These are phyloP conservation scores for Eospalax fontanierii DNA, from an alignment of 2,797 vertebrate species.

Conservation along the genomic window DNA sequence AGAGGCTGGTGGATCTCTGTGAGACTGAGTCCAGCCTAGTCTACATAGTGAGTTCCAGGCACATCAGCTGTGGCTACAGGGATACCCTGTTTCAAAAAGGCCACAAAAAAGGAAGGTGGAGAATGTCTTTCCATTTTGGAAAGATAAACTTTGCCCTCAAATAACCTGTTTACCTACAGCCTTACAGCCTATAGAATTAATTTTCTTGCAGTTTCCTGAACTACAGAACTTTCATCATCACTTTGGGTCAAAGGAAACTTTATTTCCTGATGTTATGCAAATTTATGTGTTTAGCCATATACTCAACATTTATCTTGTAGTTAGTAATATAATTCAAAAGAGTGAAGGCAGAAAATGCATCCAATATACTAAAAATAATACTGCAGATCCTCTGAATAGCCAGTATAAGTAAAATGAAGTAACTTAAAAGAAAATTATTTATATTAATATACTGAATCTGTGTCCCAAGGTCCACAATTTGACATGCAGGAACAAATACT, in stretches of 20 bases:
- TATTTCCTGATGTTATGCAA: background rate
- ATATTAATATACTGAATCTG: background rate
- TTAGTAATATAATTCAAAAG: background rate
- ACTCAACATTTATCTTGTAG: background rate
- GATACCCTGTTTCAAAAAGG: too few relatives aligned
- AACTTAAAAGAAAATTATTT: background rate
- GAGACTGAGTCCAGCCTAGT: too few relatives aligned
- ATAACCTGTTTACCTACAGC: background rate
- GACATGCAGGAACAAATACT: background rate
- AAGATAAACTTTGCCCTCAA: background rate
- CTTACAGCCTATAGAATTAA: background rate
- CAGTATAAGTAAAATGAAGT: slow-evolving; percentile 22
- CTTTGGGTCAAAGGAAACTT: background rate
- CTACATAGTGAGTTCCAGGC: too few relatives aligned
- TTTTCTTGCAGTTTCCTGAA: background rate
- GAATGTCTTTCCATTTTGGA: background rate
- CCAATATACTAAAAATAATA: background rate
- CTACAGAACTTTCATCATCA: background rate
- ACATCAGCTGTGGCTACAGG: too few relatives aligned
- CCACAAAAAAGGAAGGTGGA: background rate
- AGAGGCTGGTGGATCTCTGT: too few relatives aligned
- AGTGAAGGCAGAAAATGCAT: background rate
- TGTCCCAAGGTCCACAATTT: slow-evolving; percentile 1
- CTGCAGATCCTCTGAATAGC: background rate
- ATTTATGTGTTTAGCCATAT: background rate